These are phyloP conservation scores for Hypomecis atomaria DNA, from an alignment of 2,888 invertebrate species.

Conservation along the genomic window DNA sequence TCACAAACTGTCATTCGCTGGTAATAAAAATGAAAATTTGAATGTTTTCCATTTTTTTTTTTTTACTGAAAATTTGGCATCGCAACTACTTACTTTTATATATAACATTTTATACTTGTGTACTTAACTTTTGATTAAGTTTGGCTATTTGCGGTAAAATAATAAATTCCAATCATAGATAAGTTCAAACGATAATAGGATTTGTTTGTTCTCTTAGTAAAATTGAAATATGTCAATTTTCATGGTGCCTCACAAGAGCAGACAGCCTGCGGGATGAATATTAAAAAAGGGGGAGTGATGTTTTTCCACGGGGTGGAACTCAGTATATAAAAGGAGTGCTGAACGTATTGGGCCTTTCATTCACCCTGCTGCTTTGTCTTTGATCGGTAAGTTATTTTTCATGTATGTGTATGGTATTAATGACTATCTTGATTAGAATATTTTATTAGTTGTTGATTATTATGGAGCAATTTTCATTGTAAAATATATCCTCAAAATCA, in stretches of 20 bases:
- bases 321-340: slow-evolving; percentile 63
- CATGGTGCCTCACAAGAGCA: slow-evolving; percentile 56
- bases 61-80: slow-evolving; percentile 9
- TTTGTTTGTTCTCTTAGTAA: slow-evolving; percentile 63
- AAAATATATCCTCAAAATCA: too few species aligned
- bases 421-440: not conserved
- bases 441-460: not conserved
- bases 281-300: slow-evolving; percentile 75
- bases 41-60: not conserved
- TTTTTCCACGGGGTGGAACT: slow-evolving; percentile 56
- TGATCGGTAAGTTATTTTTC: slow-evolving; percentile 37
- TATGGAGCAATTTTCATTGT: too few species aligned
- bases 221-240: slow-evolving; percentile 81
- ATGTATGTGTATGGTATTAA: too few species aligned
- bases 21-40: too few species aligned
- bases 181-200: slow-evolving; percentile 59
- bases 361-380: slow-evolving; percentile 45
- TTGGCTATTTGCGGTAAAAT: not conserved
- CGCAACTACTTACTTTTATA: not conserved
- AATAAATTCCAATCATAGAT: slow-evolving; percentile 44
- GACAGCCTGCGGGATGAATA: slow-evolving; percentile 73
- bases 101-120: not conserved
- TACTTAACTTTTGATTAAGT: too few species aligned
- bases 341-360: slow-evolving; percentile 51
- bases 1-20: too few species aligned